Base-by-base conservation (phyloP, 2,888 invertebrate species). In the Netelia inedita region DNA sequence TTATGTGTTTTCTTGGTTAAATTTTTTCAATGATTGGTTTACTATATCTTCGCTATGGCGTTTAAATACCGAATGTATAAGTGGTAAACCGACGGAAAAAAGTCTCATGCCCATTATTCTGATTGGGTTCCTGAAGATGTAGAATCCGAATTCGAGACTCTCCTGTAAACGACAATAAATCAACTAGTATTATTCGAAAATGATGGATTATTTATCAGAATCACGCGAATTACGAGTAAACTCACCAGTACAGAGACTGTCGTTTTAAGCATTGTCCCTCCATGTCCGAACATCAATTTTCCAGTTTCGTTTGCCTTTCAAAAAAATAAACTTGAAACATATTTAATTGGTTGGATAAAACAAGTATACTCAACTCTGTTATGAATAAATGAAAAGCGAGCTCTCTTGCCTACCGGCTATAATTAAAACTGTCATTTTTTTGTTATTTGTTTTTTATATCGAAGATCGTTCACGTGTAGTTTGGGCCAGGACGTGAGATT, bases 271-370 rank as follows among this genome's bases (percentile, higher is more conserved):
- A 41, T 10, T 11, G 73, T 71, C 21, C 50, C 46, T 59, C 50
- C 21, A 78, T 57, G 69, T 14, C 57, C 55, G 57, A 84, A 84
- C 57, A 84, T 69, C 23, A 69, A 59, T 84, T 68, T 21, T 28
- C 69, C 76, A 68, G 78, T 50, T 50, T 78, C 55, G 74, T 85
- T 81, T 59, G 78, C 84, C 84, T 78, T 71, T 79, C 65, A 28
- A 85, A 78, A 73, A 66, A 16, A 21, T 53, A 28, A 71, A 61
- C 65, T 83, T 65, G 21, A 72, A 57, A 21, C 41, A 46, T 46
- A 65, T 68, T 61, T 61, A 79, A 61, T 21, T 50, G 50, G 6
- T 6, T 21, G 61, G 59, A 28, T n/a, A 6, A 11, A 28, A n/a
- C 66, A 57, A 46, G 46, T 68, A 28, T 68, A 43, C 57, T 68